These are phyloP conservation scores for Drosophila bifasciata DNA, from an alignment of 1,140 invertebrate genomes.

Conservation along the genomic window DNA sequence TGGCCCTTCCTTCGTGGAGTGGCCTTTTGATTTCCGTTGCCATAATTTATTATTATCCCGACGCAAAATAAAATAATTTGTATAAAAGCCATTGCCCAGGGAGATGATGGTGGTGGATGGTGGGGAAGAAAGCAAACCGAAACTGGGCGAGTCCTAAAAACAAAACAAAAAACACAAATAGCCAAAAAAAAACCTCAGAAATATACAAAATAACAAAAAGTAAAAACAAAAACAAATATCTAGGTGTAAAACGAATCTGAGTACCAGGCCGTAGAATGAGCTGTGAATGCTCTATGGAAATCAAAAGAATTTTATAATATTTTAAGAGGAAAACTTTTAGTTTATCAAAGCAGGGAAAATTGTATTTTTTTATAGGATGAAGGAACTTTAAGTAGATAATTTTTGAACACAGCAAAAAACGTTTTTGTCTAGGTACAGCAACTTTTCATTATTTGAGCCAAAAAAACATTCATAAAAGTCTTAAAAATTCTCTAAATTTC, in stretches of 20 bases:
- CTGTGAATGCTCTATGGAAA: not conserved
- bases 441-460: too few species aligned
- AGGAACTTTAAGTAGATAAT: not conserved
- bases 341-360: not conserved
- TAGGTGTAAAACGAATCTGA: not conserved
- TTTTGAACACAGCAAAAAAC: too few species aligned
- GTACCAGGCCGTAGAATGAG: not conserved
- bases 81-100: constrained; percentile 57
- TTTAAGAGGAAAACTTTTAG: too few species aligned
- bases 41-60: constrained; percentile 68
- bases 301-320: too few species aligned
- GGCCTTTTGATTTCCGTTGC: constrained; percentile 67
- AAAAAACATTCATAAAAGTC: not conserved
- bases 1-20: constrained; percentile 47
- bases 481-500: not conserved
- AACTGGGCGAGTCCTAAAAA: constrained; percentile 27
- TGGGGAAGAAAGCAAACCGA: not conserved
- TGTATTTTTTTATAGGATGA: not conserved
- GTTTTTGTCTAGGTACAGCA: too few species aligned
- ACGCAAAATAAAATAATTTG: constrained; percentile 75
- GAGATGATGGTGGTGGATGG: not conserved
- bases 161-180: constrained; percentile 9
- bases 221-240: not conserved
- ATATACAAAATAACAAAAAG: constrained; percentile 22
- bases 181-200: constrained; percentile 51